phyloP scores from a whole-genome alignment of 1,140 invertebrate species.

The Ladona fulva region DNA sequence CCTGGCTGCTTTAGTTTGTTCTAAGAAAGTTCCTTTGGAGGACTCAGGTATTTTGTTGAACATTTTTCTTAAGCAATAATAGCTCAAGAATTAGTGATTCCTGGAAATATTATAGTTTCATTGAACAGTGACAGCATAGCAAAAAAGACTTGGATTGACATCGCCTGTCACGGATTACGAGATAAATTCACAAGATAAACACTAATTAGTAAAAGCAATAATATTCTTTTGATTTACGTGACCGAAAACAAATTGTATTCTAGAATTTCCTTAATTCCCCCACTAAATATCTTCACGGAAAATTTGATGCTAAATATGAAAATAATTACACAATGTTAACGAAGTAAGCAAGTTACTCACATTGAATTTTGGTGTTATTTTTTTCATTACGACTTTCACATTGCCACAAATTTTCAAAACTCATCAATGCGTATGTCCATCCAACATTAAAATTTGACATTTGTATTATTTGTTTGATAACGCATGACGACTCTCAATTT shows the following conservation, averaged over 20 bases:
- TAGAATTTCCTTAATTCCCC: not conserved
- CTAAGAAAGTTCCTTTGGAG: constrained; percentile 56
- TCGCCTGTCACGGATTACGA: no score
- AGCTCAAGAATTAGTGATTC: not conserved
- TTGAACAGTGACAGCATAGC: not conserved
- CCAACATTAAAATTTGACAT: not conserved
- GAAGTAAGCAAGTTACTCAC: not conserved
- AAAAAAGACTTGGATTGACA: no score
- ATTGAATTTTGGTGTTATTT: not conserved
- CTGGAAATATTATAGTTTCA: not conserved
- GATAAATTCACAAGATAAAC: not conserved
- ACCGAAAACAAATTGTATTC: not conserved
- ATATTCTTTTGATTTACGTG: not conserved
- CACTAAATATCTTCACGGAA: not conserved
- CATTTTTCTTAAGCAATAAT: constrained; percentile 35
- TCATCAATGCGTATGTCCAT: not conserved
- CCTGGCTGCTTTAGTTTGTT: constrained; percentile 77
- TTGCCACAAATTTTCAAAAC: not conserved
- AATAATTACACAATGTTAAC: not conserved
- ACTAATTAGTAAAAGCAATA: not conserved
- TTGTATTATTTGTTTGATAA: not conserved
- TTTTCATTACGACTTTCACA: not conserved
- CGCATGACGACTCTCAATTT: no score
- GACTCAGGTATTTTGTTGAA: constrained; percentile 46
- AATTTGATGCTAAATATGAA: not conserved